A percentile compares a stretch with the other conserved stretches of the same genome.
Evolutionary conservation across 1,140 invertebrate genomes (phyloP).

Genomic region (Planococcus citri): DNA sequence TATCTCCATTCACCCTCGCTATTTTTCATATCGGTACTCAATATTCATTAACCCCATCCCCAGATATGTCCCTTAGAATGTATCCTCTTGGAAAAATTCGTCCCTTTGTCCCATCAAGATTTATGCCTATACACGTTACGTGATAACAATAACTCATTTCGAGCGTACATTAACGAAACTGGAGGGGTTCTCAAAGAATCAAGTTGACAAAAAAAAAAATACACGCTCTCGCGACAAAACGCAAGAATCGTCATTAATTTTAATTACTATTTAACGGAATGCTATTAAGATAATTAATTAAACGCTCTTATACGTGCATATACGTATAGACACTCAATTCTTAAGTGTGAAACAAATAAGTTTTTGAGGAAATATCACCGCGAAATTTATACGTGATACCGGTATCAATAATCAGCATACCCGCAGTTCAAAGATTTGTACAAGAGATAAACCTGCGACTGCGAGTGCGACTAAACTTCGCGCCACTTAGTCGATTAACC

Average conservation of each 20-base stretch:
- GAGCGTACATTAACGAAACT: constrained; percentile 15
- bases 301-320: too few relatives aligned
- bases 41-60: constrained; percentile 17
- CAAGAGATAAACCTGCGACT: too few relatives aligned
- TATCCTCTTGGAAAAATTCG: constrained; percentile 20
- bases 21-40: constrained; percentile 20
- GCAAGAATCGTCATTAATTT: neutral
- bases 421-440: too few relatives aligned
- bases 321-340: too few relatives aligned
- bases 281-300: neutral
- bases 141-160: constrained; percentile 20
- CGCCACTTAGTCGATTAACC: too few relatives aligned
- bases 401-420: too few relatives aligned
- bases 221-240: neutral
- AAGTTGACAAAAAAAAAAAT: neutral
- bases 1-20: constrained; percentile 18
- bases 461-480: too few relatives aligned
- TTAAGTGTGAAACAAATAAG: too few relatives aligned
- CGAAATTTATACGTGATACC: too few relatives aligned
- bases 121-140: constrained; percentile 18
- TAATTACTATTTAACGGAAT: neutral
- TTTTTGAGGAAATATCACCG: too few relatives aligned
- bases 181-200: constrained; percentile 17
- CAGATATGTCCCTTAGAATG: constrained; percentile 12
- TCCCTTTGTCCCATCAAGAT: constrained; percentile 17